phyloP scores from a whole-genome alignment of 1,140 invertebrate species.

The Zaprionus nigranus region DNA sequence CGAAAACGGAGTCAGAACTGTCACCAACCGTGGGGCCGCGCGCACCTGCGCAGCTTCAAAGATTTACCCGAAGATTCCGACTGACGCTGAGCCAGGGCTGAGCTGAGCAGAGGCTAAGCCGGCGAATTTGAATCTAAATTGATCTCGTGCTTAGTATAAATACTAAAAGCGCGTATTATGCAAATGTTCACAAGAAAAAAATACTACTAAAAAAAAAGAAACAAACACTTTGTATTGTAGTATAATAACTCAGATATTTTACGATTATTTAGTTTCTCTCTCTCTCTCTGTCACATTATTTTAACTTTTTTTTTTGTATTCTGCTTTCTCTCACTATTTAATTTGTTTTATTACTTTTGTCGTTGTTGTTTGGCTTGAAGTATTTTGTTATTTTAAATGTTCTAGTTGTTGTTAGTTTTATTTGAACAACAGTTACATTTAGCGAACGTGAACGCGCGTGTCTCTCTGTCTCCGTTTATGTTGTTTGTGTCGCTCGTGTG shows the following conservation, averaged over 20 bases:
- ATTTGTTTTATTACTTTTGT: slow-evolving; percentile 23
- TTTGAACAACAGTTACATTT: slow-evolving; percentile 45
- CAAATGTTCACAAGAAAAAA: slow-evolving; percentile 28
- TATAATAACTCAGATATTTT: slow-evolving; percentile 48
- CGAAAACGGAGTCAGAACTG: slow-evolving; percentile 11
- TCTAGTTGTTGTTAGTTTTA: slow-evolving; percentile 35
- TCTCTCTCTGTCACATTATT: slow-evolving; percentile 1
- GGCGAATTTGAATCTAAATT: slow-evolving; percentile 16
- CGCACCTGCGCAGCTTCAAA: slow-evolving; percentile 8
- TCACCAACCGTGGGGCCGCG: slow-evolving; percentile 10
- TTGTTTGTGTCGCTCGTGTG: slow-evolving; percentile 8
- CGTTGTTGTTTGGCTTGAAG: slow-evolving; percentile 11
- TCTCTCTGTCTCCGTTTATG: slow-evolving; percentile 1
- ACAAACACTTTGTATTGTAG: slow-evolving; percentile 37
- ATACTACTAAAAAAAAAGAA: slow-evolving; percentile 37
- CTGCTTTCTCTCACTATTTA: slow-evolving; percentile 1
- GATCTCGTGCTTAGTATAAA: slow-evolving; percentile 41
- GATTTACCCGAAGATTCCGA: neutral
- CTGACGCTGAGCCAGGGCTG: neutral
- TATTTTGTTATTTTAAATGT: slow-evolving; percentile 14
- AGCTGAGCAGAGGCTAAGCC: slow-evolving; percentile 8
- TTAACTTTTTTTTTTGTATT: slow-evolving; percentile 6
- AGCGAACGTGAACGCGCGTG: slow-evolving; percentile 3
- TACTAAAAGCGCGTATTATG: slow-evolving; percentile 25
- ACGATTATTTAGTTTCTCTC: slow-evolving; percentile 11